A percentile compares a stretch with the other conserved stretches of the same genome.
These are phyloP conservation scores for Tortricodes alternella DNA, from an alignment of 2,888 invertebrate genomes.

Conservation along the genomic window DNA sequence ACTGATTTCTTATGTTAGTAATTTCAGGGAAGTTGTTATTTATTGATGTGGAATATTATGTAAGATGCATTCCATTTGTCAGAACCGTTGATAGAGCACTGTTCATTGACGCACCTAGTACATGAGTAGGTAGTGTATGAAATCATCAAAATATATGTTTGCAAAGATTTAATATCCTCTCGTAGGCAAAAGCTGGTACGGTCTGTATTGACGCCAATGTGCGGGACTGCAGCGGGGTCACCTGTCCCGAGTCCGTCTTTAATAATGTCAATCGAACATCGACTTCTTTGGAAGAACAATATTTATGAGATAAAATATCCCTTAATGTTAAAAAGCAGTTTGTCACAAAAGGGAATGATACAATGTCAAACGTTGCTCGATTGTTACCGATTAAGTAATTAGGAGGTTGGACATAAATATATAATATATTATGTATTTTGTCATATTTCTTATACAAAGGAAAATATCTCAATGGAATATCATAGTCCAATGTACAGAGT, in stretches of 20 bases:
- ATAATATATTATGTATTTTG: constrained; percentile 70
- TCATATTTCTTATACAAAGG: constrained; percentile 77
- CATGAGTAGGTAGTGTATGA: constrained; percentile 62
- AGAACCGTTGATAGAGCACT: constrained; percentile 69
- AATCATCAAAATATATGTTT: constrained; percentile 62
- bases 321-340: constrained; percentile 57
- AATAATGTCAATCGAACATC: constrained; percentile 6
- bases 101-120: constrained; percentile 73
- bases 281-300: constrained; percentile 25
- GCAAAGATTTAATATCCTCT: constrained; percentile 57
- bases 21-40: constrained; percentile 63
- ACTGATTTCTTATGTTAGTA: constrained; percentile 60
- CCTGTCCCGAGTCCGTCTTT: background rate
- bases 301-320: constrained; percentile 53
- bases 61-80: constrained; percentile 78
- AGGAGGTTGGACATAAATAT: constrained; percentile 69
- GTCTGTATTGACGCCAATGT: constrained; percentile 42
- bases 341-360: constrained; percentile 76
- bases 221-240: constrained; percentile 13
- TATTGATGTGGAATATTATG: constrained; percentile 69
- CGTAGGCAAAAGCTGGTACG: constrained; percentile 50
- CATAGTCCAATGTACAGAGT: constrained; percentile 81
- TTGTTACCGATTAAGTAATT: constrained; percentile 79
- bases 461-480: constrained; percentile 79
- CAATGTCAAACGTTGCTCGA: constrained; percentile 72